Evolutionary conservation across 2,888 invertebrate genomes (phyloP).

Genomic region (Alsophila aescularia): DNA sequence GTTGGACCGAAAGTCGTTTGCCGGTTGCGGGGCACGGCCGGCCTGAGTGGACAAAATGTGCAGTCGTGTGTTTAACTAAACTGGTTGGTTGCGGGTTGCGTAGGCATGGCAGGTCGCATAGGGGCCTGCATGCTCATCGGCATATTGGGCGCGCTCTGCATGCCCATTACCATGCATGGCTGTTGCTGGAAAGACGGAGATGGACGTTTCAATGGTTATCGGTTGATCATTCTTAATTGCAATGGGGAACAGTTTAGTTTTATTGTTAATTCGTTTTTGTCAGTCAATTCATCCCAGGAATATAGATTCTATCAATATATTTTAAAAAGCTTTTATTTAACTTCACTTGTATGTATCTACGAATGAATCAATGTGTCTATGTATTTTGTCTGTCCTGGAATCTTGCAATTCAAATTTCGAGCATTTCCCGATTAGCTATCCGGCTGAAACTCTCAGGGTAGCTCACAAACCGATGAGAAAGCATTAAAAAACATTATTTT

Average conservation of each 20-base stretch:
- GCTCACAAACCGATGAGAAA: too few species aligned
- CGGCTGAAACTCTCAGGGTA: too few species aligned
- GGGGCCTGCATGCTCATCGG: conserved; percentile 69
- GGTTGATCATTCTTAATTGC: background rate
- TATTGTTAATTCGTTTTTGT: background rate
- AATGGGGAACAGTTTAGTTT: background rate
- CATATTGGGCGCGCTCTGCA: conserved; percentile 70
- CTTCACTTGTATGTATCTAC: too few species aligned
- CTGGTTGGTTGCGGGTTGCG: conserved; percentile 72
- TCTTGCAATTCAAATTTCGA: too few species aligned
- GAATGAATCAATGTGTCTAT: too few species aligned
- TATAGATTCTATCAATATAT: background rate
- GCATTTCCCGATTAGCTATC: too few species aligned
- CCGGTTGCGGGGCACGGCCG: too few species aligned
- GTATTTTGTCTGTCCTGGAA: too few species aligned
- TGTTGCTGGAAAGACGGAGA: conserved; percentile 67
- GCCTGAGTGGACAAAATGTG: too few species aligned
- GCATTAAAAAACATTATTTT: too few species aligned
- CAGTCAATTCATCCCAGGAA: background rate
- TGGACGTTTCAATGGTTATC: background rate
- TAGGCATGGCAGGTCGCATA: conserved; percentile 71
- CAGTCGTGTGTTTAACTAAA: conserved; percentile 76
- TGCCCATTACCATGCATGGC: conserved; percentile 80
- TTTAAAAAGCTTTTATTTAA: too few species aligned
- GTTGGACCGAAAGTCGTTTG: too few species aligned